These are phyloP conservation scores for Proisotoma minuta DNA, from an alignment of 2,888 invertebrate species.

Conservation along the genomic window DNA sequence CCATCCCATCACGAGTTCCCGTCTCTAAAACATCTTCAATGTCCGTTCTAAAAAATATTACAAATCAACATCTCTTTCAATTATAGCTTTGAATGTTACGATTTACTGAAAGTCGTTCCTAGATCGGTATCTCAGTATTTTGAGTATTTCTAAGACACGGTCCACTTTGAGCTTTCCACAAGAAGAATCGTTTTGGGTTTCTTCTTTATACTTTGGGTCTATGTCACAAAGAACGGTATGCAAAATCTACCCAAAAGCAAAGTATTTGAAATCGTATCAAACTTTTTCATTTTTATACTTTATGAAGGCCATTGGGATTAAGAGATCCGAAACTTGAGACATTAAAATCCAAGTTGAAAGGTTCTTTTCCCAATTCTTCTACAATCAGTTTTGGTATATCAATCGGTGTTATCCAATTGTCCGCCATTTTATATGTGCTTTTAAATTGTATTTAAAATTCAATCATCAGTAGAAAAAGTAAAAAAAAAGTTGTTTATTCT, in stretches of 20 bases:
- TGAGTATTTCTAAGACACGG: conserved; percentile 62
- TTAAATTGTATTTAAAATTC: no score
- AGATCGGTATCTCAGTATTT: conserved; percentile 73
- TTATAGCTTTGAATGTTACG: no score
- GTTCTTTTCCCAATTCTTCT: conserved; percentile 65
- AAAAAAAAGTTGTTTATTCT: no score
- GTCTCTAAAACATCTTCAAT: conserved; percentile 17
- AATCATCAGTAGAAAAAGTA: no score
- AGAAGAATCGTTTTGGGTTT: neutral
- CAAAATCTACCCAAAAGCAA: no score
- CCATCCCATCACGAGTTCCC: conserved; percentile 55
- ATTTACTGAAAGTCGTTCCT: conserved; percentile 54
- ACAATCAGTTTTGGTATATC: conserved; percentile 65
- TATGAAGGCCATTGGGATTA: conserved; percentile 67
- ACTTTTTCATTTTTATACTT: conserved; percentile 50
- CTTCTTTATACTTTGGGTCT: conserved; percentile 56
- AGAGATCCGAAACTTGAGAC: conserved; percentile 79
- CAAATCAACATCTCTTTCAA: no score
- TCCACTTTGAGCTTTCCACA: conserved; percentile 58
- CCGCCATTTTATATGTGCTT: no score
- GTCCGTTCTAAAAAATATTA: no score
- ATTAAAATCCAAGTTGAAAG: conserved; percentile 69
- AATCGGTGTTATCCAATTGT: no score
- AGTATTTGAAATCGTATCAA: neutral
- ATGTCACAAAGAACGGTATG: conserved; percentile 68